These are phyloP conservation scores for Ips nitidus DNA, from an alignment of 1,140 invertebrate species.

Conservation along the genomic window DNA sequence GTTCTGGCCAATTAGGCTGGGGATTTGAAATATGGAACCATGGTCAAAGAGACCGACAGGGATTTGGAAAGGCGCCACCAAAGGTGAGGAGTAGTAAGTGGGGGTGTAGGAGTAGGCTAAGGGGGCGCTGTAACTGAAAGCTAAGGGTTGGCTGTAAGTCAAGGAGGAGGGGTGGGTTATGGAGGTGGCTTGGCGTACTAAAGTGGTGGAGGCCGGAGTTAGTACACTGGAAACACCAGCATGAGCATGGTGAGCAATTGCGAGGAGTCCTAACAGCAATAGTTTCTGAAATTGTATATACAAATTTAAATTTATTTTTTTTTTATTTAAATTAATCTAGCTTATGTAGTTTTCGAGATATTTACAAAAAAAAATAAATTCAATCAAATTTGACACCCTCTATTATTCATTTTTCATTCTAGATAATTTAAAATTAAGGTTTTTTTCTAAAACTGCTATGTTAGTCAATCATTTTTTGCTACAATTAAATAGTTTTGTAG, in stretches of 20 bases:
- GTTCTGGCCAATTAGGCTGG: slow-evolving; percentile 15
- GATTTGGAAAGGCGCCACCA: no score
- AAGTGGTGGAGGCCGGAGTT: slow-evolving; percentile 15
- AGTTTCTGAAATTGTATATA: background rate
- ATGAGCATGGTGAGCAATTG: background rate
- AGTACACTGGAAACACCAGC: background rate
- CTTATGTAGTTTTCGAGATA: no score
- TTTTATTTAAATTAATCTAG: no score
- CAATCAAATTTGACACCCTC: no score
- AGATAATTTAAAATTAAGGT: no score
- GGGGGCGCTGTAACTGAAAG: background rate
- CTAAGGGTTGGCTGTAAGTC: slow-evolving; percentile 8
- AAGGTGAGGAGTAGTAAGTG: slow-evolving; percentile 10
- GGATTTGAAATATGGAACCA: background rate
- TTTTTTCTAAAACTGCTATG: no score
- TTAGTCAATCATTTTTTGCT: no score
- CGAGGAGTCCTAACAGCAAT: background rate
- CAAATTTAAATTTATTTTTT: no score
- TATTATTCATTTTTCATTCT: no score
- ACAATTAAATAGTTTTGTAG: no score
- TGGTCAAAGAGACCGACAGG: no score
- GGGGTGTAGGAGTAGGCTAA: background rate
- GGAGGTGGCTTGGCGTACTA: slow-evolving; percentile 10
- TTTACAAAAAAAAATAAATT: no score
- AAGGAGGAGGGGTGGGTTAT: slow-evolving; percentile 9